Evolutionary conservation across 1,140 invertebrate genomes (phyloP).

Genomic region (Tenebrio molitor): DNA sequence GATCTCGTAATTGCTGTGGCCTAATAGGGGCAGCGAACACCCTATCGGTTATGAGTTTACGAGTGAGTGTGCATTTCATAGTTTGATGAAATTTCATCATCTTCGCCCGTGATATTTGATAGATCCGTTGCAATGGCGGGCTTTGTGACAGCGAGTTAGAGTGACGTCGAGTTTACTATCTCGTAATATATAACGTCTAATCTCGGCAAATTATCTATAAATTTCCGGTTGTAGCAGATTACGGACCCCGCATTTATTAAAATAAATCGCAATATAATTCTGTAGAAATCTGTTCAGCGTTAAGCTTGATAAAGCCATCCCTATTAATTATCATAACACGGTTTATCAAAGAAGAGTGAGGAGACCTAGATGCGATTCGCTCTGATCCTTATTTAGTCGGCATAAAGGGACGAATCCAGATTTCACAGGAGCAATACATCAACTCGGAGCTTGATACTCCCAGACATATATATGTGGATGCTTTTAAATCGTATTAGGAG

Average conservation of each 20-base stretch:
- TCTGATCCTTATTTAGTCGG: conserved; percentile 22
- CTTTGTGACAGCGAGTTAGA: no score
- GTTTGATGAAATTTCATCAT: no score
- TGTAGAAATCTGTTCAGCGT: conserved; percentile 32
- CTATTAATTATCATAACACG: conserved; percentile 31
- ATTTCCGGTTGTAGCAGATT: conserved; percentile 10
- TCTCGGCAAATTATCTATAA: conserved; percentile 33
- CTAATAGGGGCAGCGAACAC: no score
- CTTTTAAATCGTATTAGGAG: conserved; percentile 52
- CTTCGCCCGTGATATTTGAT: no score
- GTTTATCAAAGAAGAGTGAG: conserved; percentile 36
- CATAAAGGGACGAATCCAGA: conserved; percentile 43
- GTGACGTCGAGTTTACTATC: no score
- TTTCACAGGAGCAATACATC: conserved; percentile 50
- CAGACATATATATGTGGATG: conserved; percentile 46
- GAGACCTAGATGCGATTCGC: conserved; percentile 20
- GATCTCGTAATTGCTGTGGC: no score
- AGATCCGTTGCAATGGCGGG: no score
- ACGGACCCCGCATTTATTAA: conserved; percentile 20
- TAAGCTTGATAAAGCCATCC: conserved; percentile 31
- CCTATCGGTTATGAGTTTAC: no score
- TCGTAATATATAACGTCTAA: conserved; percentile 7
- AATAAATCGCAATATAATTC: conserved; percentile 39
- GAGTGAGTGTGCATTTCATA: no score
- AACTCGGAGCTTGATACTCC: conserved; percentile 35